phyloP scores from a whole-genome alignment of 2,113 vertebrate species.

The Seriola dumerili region DNA sequence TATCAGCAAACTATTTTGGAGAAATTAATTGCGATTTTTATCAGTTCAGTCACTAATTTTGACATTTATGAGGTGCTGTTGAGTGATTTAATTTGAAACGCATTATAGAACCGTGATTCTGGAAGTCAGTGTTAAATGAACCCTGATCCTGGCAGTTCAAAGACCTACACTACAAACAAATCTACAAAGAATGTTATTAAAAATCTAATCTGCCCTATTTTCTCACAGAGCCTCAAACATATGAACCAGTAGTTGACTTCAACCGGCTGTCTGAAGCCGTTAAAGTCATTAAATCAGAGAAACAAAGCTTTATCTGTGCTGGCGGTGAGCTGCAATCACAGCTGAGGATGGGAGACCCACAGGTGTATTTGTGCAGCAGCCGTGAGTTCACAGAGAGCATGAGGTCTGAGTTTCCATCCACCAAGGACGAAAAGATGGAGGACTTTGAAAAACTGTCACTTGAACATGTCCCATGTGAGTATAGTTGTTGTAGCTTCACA shows the following conservation, averaged over 20 bases:
- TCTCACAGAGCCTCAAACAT: constrained; percentile 73
- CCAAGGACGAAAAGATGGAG: constrained; percentile 33
- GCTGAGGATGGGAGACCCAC: not conserved
- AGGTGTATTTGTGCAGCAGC: constrained; percentile 9
- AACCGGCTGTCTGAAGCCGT: constrained; percentile 71
- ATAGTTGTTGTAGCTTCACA: not conserved
- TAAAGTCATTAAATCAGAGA: constrained; percentile 26
- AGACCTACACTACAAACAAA: not conserved
- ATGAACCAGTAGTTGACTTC: constrained; percentile 36
- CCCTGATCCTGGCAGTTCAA: not conserved
- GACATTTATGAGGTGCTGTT: not conserved
- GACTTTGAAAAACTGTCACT: constrained; percentile 68
- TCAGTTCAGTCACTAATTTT: no score
- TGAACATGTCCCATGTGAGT: constrained; percentile 69
- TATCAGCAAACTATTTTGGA: no score
- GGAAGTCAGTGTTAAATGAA: not conserved
- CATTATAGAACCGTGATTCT: not conserved
- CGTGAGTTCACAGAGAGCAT: constrained; percentile 64
- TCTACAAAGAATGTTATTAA: not conserved
- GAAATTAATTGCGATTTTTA: no score
- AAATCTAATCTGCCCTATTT: constrained; percentile 6
- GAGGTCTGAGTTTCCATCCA: constrained; percentile 2
- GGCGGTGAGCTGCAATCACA: constrained; percentile 16
- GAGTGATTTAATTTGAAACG: not conserved
- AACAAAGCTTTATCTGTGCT: not conserved